Evolutionary conservation across 2,113 vertebrate genomes (phyloP).

Genomic region (Verasper variegatus): DNA sequence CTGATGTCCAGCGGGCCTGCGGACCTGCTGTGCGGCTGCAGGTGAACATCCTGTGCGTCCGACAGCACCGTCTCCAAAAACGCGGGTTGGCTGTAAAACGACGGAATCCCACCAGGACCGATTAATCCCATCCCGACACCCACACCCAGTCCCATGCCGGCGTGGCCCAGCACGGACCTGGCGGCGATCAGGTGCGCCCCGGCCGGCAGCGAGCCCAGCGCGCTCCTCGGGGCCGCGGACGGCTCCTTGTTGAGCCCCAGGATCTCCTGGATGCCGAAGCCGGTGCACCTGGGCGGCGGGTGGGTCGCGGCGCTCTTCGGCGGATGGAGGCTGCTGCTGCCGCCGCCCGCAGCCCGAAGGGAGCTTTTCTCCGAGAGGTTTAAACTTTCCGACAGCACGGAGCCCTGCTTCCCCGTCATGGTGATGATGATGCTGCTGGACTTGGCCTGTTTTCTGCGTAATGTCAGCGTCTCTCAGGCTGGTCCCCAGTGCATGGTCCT

Average conservation of each 20-base stretch:
- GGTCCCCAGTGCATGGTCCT: slow-evolving; percentile 90
- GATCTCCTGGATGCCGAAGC: slow-evolving; percentile 98
- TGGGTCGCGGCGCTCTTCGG: slow-evolving; percentile 75
- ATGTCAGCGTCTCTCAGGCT: slow-evolving; percentile 59
- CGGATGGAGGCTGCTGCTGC: slow-evolving; percentile 73
- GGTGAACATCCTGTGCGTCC: slow-evolving; percentile 90
- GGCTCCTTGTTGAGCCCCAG: slow-evolving; percentile 97
- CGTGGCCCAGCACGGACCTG: slow-evolving; percentile 90
- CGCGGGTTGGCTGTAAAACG: slow-evolving; percentile 94
- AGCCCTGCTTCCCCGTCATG: slow-evolving; percentile 94
- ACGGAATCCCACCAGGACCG: slow-evolving; percentile 90
- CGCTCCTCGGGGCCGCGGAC: slow-evolving; percentile 84
- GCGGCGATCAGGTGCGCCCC: slow-evolving; percentile 92
- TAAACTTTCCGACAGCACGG: slow-evolving; percentile 85
- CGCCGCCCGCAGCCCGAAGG: slow-evolving; percentile 67
- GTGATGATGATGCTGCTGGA: slow-evolving; percentile 52
- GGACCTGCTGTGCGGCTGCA: slow-evolving; percentile 88
- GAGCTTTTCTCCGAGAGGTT: slow-evolving; percentile 84
- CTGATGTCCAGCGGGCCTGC: slow-evolving; percentile 87
- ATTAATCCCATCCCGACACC: slow-evolving; percentile 93
- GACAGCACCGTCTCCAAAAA: slow-evolving; percentile 92
- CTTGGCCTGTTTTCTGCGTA: slow-evolving; percentile 55
- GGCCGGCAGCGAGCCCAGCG: slow-evolving; percentile 87
- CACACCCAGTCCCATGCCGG: slow-evolving; percentile 86
- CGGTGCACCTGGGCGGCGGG: slow-evolving; percentile 90